A percentile compares a stretch with the other conserved stretches of the same genome.
Conservation (phyloP, 2,113 vertebrate genomes). For the Muntiacus reevesi region DNA sequence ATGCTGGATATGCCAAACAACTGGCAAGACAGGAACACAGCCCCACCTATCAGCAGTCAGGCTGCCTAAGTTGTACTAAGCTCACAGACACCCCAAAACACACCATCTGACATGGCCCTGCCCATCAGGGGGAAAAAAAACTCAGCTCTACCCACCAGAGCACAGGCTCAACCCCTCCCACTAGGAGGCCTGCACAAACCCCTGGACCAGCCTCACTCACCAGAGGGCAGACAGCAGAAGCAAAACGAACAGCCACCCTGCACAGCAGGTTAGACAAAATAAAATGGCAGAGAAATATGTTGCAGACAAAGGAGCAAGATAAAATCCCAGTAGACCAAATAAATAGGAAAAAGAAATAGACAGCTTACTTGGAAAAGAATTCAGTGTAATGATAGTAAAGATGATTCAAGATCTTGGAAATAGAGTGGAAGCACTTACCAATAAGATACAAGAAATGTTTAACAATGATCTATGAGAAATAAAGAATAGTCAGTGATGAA, state of each 20-base stretch:
- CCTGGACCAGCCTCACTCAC: not conserved
- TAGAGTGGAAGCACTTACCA: rapidly evolving
- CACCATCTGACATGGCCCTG: not conserved
- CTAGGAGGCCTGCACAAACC: not conserved
- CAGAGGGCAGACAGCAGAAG: not conserved
- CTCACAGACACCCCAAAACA: not conserved
- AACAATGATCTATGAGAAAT: rapidly evolving
- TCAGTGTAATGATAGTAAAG: not conserved
- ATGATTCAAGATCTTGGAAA: not conserved
- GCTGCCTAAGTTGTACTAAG: not conserved
- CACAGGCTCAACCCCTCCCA: not conserved
- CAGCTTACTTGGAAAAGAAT: not conserved
- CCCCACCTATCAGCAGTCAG: not conserved
- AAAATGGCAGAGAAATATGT: not conserved
- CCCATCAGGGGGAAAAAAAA: not conserved
- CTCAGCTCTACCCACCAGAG: not conserved
- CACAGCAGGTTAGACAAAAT: not conserved
- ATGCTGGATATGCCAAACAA: not conserved
- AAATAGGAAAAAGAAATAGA: not conserved
- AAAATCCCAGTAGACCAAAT: not conserved
- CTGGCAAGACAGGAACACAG: not conserved
- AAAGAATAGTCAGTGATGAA: not conserved
- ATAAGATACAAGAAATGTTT: not conserved
- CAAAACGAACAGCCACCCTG: not conserved
- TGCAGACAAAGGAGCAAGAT: not conserved